A percentile compares a stretch with the other conserved stretches of the same genome.
phyloP scores from a whole-genome alignment of 2,113 vertebrate genomes.

The Tachysurus fulvidraco region DNA sequence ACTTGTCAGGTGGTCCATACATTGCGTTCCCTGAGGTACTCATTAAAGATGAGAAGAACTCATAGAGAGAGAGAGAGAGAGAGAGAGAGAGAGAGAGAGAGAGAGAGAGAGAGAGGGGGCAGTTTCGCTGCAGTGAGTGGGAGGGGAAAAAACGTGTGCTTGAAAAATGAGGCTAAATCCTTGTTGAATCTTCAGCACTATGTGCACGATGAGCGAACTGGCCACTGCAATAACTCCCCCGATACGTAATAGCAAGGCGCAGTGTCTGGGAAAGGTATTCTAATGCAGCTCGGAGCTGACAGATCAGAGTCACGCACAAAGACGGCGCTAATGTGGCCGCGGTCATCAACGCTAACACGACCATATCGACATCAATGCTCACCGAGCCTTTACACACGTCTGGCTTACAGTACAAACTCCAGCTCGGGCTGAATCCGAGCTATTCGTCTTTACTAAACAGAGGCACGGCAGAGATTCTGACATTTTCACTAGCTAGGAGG shows the following conservation, averaged over 20 bases:
- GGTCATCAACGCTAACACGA: constrained; percentile 22
- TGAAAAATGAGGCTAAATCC: constrained; percentile 31
- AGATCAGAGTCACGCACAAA: background rate
- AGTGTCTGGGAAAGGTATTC: background rate
- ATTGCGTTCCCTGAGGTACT: constrained; percentile 40
- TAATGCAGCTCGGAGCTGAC: background rate
- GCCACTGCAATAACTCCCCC: constrained; percentile 25
- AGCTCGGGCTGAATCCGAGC: background rate
- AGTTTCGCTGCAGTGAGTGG: constrained; percentile 27
- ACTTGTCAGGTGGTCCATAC: constrained; percentile 24
- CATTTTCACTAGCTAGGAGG: constrained; percentile 31
- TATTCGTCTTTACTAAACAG: constrained; percentile 36
- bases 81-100: background rate
- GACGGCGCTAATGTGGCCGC: background rate
- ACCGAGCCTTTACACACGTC: background rate
- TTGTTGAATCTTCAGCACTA: constrained; percentile 17
- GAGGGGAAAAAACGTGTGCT: background rate
- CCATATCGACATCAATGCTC: constrained; percentile 19
- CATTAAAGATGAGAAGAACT: constrained; percentile 31
- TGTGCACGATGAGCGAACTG: background rate
- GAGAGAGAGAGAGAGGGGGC: background rate
- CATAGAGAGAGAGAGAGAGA: background rate
- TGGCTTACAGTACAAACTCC: background rate
- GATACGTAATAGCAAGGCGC: background rate
- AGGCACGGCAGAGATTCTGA: background rate